A percentile compares a stretch with the other conserved stretches of the same genome.
phyloP scores from a whole-genome alignment of 2,113 vertebrate species.

The Gambusia affinis region DNA sequence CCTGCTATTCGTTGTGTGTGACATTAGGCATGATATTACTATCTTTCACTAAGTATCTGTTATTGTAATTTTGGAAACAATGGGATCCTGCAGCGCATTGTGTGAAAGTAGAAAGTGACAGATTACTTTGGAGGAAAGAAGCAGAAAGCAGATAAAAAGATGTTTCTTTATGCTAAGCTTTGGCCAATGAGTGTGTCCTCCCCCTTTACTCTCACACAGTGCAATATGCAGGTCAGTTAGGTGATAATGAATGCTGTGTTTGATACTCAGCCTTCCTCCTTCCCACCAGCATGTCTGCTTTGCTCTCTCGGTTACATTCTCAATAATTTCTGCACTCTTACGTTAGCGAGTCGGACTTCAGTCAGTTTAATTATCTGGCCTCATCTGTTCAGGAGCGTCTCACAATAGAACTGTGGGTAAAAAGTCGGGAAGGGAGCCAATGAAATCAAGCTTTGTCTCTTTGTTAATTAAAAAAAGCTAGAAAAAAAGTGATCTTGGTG shows the following conservation, averaged over 20 bases:
- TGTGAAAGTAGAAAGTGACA: slow-evolving; percentile 43
- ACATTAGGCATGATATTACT: slow-evolving; percentile 5
- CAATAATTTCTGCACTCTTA: slow-evolving; percentile 31
- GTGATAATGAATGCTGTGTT: slow-evolving; percentile 75
- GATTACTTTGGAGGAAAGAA: slow-evolving; percentile 53
- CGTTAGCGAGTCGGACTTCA: slow-evolving; percentile 13
- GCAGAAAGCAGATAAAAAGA: slow-evolving; percentile 47
- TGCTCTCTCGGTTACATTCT: slow-evolving; percentile 18
- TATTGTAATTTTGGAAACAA: slow-evolving; percentile 31
- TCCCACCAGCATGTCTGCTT: slow-evolving; percentile 44
- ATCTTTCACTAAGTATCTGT: slow-evolving; percentile 10
- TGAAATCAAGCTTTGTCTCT: not conserved
- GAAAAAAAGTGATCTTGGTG: not conserved
- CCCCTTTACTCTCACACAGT: slow-evolving; percentile 72
- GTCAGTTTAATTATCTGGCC: slow-evolving; percentile 27
- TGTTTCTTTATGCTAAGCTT: slow-evolving; percentile 65
- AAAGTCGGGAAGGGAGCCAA: not conserved
- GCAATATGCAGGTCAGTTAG: slow-evolving; percentile 68
- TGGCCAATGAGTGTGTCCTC: slow-evolving; percentile 70
- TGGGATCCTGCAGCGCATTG: slow-evolving; percentile 19
- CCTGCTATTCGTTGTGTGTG: slow-evolving; percentile 16
- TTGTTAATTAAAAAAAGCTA: not conserved
- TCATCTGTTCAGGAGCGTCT: slow-evolving; percentile 6
- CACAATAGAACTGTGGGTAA: slow-evolving; percentile 15
- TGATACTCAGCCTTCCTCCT: slow-evolving; percentile 60